Percentiles rank a stretch among this genome's conserved stretches.
Evolutionary conservation across 2,888 invertebrate species (phyloP).

Genomic region (Timema cristinae): DNA sequence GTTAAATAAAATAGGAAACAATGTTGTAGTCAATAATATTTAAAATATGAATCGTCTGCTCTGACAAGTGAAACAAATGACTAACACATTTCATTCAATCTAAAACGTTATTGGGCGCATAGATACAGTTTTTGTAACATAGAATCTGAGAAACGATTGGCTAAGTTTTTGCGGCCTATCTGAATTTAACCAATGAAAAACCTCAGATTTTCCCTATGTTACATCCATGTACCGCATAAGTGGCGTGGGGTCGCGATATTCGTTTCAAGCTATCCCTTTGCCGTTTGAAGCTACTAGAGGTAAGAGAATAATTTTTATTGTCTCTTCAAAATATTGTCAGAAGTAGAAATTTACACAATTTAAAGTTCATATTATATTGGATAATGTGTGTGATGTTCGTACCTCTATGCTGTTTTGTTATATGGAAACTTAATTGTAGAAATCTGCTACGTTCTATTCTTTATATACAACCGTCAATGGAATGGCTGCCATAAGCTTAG

Average conservation of each 20-base stretch:
- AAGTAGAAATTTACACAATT: conserved; percentile 32
- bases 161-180: conserved; percentile 55
- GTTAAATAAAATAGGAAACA: too few relatives aligned
- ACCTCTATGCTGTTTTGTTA: conserved; percentile 37
- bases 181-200: conserved; percentile 53
- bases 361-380: conserved; percentile 40
- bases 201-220: conserved; percentile 43
- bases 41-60: conserved; percentile 13
- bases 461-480: conserved; percentile 44
- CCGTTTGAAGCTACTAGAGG: conserved; percentile 55
- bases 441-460: conserved; percentile 43
- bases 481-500: conserved; percentile 54
- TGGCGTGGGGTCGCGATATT: conserved; percentile 61
- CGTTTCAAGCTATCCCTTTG: conserved; percentile 57
- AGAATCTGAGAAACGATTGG: conserved; percentile 47
- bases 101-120: conserved; percentile 15
- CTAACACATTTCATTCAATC: conserved; percentile 11
- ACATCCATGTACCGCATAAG: conserved; percentile 57
- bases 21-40: too few relatives aligned
- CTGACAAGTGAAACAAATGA: conserved; percentile 8
- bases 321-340: conserved; percentile 50
- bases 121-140: conserved; percentile 22
- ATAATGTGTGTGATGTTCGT: conserved; percentile 37
- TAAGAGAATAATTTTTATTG: conserved; percentile 55
- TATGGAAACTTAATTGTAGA: conserved; percentile 41